Evolutionary conservation across 2,888 invertebrate species (phyloP), one percentile per base, ranked within the genome.

Genomic region (Agonopterix alstromeriana): DNA sequence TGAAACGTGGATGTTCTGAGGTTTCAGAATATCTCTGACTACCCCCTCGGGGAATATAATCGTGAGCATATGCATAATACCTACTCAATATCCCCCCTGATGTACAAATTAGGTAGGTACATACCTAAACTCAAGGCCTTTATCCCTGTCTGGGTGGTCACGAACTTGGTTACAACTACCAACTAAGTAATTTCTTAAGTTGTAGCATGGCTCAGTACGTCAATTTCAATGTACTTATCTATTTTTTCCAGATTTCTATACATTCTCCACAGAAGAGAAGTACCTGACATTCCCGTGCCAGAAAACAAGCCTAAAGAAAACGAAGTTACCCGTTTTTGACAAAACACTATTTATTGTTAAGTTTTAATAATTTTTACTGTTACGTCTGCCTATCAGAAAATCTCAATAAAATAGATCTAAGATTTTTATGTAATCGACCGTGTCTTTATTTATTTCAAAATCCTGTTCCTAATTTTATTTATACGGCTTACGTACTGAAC

Each of bases 311-410:
- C 75, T 2, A 82, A 70, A 57, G 83, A 85, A 43, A 75, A 76
- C 53, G 86, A 88, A 77, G 71, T 83, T 48, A 88, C 87, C 54
- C 72, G 77, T 58, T 82, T 86, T 79, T 86, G 68, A 77, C 57
- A 65, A 55, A 53, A 11, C 59, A 58, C 60, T 46, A 72, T 69
- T 71, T 77, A 78, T 71, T 75, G 53, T 67, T 75, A 71, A 63
- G 65, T 59, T 62, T 68, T 63, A 65, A 62, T 60, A 53, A 50
- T 38, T 17, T 52, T 65, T 70, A 70, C 63, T 67, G 68, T 66
- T 68, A 61, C 66, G 59, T 63, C 62, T 75, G 72, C 47, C 42
- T 65, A 57, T 54, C 63, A 36, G 17, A 79, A 82, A 83, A 82
- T 85, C 82, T 84, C 82, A 85, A 82, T 85, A 83, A 85, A 62